Evolutionary conservation across 1,140 invertebrate species (phyloP).

Genomic region (Yoshiicerus persimilis): DNA sequence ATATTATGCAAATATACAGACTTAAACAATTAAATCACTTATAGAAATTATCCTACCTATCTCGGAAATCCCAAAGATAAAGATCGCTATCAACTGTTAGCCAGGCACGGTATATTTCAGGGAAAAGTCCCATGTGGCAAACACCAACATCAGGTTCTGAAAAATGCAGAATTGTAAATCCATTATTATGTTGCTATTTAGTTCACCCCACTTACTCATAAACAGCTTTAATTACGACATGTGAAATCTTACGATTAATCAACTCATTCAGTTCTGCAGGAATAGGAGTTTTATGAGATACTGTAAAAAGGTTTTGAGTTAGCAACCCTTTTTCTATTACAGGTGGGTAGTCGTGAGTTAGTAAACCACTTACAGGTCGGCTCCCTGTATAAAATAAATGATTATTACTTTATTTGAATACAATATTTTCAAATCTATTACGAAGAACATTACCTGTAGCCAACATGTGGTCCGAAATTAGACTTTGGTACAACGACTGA

Average conservation of each 20-base stretch:
- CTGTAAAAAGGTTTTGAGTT: slow-evolving; percentile 75
- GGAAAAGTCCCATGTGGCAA: slow-evolving; percentile 83
- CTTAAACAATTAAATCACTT: background rate
- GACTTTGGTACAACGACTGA: slow-evolving; percentile 26
- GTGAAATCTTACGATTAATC: slow-evolving; percentile 81
- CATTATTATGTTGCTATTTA: too few relatives aligned
- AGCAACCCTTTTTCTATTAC: slow-evolving; percentile 65
- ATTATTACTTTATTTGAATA: background rate
- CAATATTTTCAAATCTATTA: background rate
- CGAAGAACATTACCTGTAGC: background rate
- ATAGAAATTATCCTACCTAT: slow-evolving; percentile 63
- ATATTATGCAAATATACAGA: background rate
- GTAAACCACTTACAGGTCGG: slow-evolving; percentile 79
- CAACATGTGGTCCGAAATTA: slow-evolving; percentile 11
- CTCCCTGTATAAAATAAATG: background rate
- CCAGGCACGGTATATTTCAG: slow-evolving; percentile 94
- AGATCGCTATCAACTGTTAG: slow-evolving; percentile 96
- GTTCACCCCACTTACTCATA: too few relatives aligned
- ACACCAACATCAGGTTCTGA: slow-evolving; percentile 36
- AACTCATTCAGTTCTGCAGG: slow-evolving; percentile 91
- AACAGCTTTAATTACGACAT: slow-evolving; percentile 27
- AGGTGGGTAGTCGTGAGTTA: slow-evolving; percentile 86
- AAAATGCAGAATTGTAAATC: slow-evolving; percentile 1
- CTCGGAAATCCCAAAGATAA: slow-evolving; percentile 93
- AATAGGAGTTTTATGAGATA: slow-evolving; percentile 78